Evolutionary conservation across 2,797 vertebrate genomes (phyloP), one percentile per base, ranked within the genome.

Genomic region (Hypotaenidia philippensis): DNA sequence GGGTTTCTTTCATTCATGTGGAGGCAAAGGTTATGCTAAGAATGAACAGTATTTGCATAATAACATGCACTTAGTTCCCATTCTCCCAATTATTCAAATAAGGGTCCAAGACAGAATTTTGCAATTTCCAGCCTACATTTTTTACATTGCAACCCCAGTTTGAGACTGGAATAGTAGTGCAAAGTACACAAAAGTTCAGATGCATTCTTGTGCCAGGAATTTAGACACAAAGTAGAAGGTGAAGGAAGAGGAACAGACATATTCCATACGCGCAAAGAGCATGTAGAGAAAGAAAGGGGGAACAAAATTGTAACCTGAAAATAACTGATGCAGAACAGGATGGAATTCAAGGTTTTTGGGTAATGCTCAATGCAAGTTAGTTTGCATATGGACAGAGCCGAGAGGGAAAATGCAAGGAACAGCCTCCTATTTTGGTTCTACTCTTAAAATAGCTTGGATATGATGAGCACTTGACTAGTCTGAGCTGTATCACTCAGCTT

Each of bases 31-130:
- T 94, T 89, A 82, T 76, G 34, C 78, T 89, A 76, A 94, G 77
- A 92, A 75, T 47, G 74, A 96, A 57, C 52, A 81, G 27, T 14
- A 89, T 95, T 90, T 96, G 90, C 86, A 94, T 94, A 81, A 83
- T 63, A 92, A 72, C 23, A 74, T 81, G 41, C 32, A 72, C 38
- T 88, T 84, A 25, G 8, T 82, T 93, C 32, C 38, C 71, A 19
- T 38, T 56, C 40, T 80, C 55, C 31, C 27, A 89, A 55, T 65
- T 70, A 55, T 78, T 92, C 50, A 78, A 78, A 75, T 75, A 71
- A 78, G 10, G 40, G 38, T 41, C 32, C 83, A 78, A 45, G 34
- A 79, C 13, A 72, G 14, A 44, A 2, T 41, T 75, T 57, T 57
- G 13, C 11, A 17, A 23, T 55, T 41, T 87, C 26, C 63, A 83